A percentile compares a stretch with the other conserved stretches of the same genome.
These are phyloP conservation scores for Scleropages formosus DNA, from an alignment of 2,797 vertebrate species.

Conservation along the genomic window DNA sequence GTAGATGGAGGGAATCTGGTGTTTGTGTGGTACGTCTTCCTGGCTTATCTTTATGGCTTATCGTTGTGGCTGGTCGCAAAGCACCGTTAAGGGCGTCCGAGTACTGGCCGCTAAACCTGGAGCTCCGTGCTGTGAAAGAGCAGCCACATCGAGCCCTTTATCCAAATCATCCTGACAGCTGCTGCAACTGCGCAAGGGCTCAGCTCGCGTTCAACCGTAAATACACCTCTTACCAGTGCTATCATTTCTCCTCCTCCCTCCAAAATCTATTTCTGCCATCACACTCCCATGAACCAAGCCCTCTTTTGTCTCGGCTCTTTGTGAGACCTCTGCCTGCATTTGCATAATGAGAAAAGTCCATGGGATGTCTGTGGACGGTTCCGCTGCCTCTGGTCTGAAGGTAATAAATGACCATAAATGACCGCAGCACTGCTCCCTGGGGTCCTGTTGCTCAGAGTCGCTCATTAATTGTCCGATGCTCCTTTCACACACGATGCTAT, in stretches of 20 bases:
- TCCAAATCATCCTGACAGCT: neutral
- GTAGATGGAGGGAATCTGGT: too few relatives aligned
- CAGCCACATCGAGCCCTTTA: neutral
- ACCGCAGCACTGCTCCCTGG: too few relatives aligned
- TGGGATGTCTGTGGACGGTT: too few relatives aligned
- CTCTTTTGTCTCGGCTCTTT: neutral
- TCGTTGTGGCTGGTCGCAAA: neutral
- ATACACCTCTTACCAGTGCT: neutral
- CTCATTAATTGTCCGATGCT: too few relatives aligned
- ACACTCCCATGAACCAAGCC: neutral
- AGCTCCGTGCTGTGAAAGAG: neutral
- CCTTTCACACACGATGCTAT: too few relatives aligned
- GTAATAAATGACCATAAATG: too few relatives aligned
- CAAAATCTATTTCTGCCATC: neutral
- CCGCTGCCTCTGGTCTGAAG: too few relatives aligned
- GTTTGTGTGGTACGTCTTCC: too few relatives aligned
- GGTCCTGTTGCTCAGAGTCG: too few relatives aligned
- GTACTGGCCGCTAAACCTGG: too few relatives aligned
- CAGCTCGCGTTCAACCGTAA: neutral
- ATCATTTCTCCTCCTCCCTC: neutral
- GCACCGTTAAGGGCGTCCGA: neutral
- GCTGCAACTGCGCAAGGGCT: neutral
- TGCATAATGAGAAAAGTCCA: neutral
- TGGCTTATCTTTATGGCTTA: neutral
- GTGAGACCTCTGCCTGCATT: neutral